These are phyloP conservation scores for Acrobasis suavella DNA, from an alignment of 2,888 invertebrate species.

Conservation along the genomic window DNA sequence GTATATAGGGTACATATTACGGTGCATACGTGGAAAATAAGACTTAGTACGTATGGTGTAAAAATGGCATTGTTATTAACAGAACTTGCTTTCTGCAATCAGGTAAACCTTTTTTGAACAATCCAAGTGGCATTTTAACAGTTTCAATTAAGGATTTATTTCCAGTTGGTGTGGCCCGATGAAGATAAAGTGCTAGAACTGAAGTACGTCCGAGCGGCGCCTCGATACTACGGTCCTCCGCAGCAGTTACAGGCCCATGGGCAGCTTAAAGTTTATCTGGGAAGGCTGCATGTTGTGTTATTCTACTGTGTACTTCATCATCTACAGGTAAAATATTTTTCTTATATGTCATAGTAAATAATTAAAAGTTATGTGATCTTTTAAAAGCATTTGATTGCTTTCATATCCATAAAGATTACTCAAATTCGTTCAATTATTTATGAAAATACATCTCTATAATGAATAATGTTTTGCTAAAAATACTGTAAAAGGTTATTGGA, in stretches of 20 bases:
- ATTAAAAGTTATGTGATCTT: neutral
- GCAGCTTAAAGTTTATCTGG: slow-evolving; percentile 86
- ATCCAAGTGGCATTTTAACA: too few species aligned
- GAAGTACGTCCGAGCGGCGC: slow-evolving; percentile 88
- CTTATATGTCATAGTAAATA: too few species aligned
- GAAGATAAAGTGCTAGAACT: slow-evolving; percentile 91
- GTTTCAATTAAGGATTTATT: too few species aligned
- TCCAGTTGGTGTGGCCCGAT: slow-evolving; percentile 87
- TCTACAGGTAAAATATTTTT: neutral
- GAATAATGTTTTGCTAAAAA: too few species aligned
- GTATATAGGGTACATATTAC: too few species aligned
- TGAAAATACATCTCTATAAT: too few species aligned
- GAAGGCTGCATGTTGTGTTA: slow-evolving; percentile 87
- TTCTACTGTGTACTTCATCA: slow-evolving; percentile 83
- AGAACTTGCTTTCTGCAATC: too few species aligned
- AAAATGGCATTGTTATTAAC: too few species aligned
- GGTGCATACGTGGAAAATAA: too few species aligned
- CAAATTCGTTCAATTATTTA: neutral
- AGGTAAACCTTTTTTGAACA: too few species aligned
- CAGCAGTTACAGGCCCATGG: slow-evolving; percentile 85
- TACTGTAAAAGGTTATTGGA: too few species aligned
- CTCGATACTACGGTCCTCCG: slow-evolving; percentile 76
- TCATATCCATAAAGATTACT: neutral
- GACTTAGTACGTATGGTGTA: too few species aligned
- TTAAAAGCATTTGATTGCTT: slow-evolving; percentile 1